Evolutionary conservation across 2,113 vertebrate genomes (phyloP), one percentile per base, ranked within the genome.

Genomic region (Furnarius figulus): DNA sequence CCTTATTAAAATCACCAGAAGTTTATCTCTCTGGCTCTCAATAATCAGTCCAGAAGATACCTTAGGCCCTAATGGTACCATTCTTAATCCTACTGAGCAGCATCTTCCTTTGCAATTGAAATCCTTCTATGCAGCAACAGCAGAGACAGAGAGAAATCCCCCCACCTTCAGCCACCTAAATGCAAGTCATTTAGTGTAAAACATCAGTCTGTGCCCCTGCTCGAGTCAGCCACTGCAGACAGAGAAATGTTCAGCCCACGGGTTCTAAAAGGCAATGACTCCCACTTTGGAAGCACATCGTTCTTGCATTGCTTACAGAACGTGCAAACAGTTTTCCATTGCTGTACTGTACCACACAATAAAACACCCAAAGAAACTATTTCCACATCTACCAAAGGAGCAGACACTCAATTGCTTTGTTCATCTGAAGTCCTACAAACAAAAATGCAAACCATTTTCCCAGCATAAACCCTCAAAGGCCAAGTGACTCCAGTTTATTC

Each of bases 361-460:
- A 52, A 52, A 82, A 30, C 24, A 61, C 28, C 8, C 23, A 31
- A 33, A 70, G 31, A 50, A 3, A 30, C 27, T 84, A 39, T 86
- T 88, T 90, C 66, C 30, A 75, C 33, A 61, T 81, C 65, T 55
- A 62, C 63, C 25, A 0, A 59, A 77, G 17, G 73, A 95, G 65
- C 23, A 20, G 10, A 21, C 6, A 21, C 37, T 85, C 40, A 39
- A 53, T 67, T 72, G 14, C 47, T 92, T 75, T 84, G 67, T 75
- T 89, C 63, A 84, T 59, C 76, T 55, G 37, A 67, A 93, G 30
- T 31, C 39, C 33, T 67, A n/a, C 67, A 77, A 88, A 28, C 40
- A 95, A 84, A 93, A 84, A 49, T 14, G 25, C 90, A 94, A 92
- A 92, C 89, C 16, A 87, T 76, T 95, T 75, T 71, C 71, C 21